Evolutionary conservation across 2,113 vertebrate species (phyloP).

Genomic region (Meriones unguiculatus): DNA sequence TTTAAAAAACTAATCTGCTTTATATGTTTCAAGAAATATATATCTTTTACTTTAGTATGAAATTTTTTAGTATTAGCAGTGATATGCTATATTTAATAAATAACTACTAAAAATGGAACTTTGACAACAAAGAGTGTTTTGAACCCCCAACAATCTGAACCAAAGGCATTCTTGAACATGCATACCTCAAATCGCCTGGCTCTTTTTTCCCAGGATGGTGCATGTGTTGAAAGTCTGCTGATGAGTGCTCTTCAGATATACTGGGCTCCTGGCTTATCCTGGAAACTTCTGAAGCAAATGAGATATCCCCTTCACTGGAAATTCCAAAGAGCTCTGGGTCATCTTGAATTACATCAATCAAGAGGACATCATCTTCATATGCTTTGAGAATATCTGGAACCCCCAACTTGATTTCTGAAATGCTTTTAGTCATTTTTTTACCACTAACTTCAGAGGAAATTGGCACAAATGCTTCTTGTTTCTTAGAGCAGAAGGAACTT

Average conservation of each 20-base stretch:
- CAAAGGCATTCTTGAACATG: conserved; percentile 56
- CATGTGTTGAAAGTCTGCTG: conserved; percentile 45
- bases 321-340: conserved; percentile 94
- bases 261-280: conserved; percentile 34
- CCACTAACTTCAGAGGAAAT: conserved; percentile 71
- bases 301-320: conserved; percentile 77
- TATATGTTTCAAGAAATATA: conserved; percentile 36
- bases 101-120: conserved; percentile 20
- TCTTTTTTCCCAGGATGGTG: conserved; percentile 60
- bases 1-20: conserved; percentile 52
- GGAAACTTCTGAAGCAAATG: conserved; percentile 60
- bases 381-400: conserved; percentile 90
- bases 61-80: conserved; percentile 32
- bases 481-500: conserved; percentile 59
- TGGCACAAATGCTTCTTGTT: conserved; percentile 48
- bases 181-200: conserved; percentile 85
- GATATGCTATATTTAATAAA: conserved; percentile 38
- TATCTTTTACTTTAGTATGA: conserved; percentile 6
- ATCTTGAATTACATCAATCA: conserved; percentile 92
- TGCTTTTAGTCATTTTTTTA: conserved; percentile 62
- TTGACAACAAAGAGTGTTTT: conserved; percentile 9
- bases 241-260: conserved; percentile 46
- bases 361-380: conserved; percentile 92
- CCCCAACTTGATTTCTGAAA: conserved; percentile 65
- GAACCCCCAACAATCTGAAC: conserved; percentile 39